Evolutionary conservation across 92 coral and sea anemone species (phyloP).

Genomic region (Chrysogorgia sp.): DNA sequence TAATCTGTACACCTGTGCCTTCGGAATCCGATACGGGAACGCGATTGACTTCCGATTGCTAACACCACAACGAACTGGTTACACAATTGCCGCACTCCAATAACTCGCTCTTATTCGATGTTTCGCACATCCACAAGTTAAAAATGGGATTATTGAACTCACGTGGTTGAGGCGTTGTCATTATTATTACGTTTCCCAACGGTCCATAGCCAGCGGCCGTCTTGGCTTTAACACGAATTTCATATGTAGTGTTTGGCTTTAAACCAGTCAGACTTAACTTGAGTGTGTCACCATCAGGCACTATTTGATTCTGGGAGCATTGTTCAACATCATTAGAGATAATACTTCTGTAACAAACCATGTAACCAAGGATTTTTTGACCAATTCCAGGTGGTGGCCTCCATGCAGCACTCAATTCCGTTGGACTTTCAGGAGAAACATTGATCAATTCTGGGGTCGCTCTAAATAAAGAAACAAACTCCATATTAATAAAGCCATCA

Average conservation of each 20-base stretch:
- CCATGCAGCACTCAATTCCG: constrained; percentile 27
- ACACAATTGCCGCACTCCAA: too few relatives aligned
- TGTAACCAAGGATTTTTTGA: not conserved
- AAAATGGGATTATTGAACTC: constrained; percentile 9
- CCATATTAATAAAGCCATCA: not conserved
- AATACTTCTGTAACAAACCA: constrained; percentile 21
- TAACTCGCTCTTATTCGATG: too few relatives aligned
- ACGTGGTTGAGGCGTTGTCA: constrained; percentile 62
- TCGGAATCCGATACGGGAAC: too few relatives aligned
- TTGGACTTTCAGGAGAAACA: constrained; percentile 24
- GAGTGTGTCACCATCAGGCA: constrained; percentile 10
- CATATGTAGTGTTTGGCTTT: constrained; percentile 54
- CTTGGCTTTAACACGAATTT: constrained; percentile 61
- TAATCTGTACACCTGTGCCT: too few relatives aligned
- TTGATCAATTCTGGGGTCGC: not conserved
- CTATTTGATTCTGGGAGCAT: not conserved
- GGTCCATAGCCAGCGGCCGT: constrained; percentile 71
- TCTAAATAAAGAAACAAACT: not conserved
- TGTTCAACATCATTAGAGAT: not conserved
- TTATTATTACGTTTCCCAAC: constrained; percentile 27
- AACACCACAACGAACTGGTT: too few relatives aligned
- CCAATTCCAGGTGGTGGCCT: constrained; percentile 9
- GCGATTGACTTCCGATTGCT: too few relatives aligned
- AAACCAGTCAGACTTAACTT: constrained; percentile 35
- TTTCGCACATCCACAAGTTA: too few relatives aligned